These are phyloP conservation scores for Ctenodactylus gundi DNA, from an alignment of 2,113 vertebrate species.

Conservation along the genomic window DNA sequence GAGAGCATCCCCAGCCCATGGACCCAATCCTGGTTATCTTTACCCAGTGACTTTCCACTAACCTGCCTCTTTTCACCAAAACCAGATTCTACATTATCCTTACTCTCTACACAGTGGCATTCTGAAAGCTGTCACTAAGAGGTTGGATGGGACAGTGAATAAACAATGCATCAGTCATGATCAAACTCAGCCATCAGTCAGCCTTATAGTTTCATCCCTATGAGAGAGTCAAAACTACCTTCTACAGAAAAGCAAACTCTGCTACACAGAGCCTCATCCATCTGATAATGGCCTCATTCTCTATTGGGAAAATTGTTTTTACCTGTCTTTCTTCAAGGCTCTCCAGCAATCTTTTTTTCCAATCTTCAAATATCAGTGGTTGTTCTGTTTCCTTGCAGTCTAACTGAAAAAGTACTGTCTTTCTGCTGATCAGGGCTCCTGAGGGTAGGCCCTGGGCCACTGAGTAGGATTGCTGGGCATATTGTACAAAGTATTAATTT, in stretches of 20 bases:
- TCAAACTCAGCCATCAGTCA: neutral
- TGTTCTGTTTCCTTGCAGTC: neutral
- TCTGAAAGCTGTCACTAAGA: neutral
- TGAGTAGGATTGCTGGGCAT: neutral
- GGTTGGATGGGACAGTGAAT: neutral
- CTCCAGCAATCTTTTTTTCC: neutral
- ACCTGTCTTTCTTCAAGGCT: neutral
- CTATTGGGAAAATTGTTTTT: neutral
- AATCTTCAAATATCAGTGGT: neutral
- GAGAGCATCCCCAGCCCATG: too few relatives aligned
- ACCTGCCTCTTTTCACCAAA: neutral
- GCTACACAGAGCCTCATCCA: neutral
- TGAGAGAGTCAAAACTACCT: neutral
- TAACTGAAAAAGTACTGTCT: neutral
- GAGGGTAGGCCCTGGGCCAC: neutral
- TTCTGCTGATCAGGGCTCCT: neutral
- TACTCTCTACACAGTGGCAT: neutral
- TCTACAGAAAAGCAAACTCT: neutral
- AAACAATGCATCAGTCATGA: neutral
- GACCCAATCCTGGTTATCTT: neutral
- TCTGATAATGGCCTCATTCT: neutral
- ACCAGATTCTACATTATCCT: neutral
- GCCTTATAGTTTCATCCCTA: neutral
- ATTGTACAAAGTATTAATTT: conserved; percentile 58
- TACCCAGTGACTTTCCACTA: neutral